Base-by-base conservation (phyloP, 2,113 vertebrate species). In the Neotragus moschatus region DNA sequence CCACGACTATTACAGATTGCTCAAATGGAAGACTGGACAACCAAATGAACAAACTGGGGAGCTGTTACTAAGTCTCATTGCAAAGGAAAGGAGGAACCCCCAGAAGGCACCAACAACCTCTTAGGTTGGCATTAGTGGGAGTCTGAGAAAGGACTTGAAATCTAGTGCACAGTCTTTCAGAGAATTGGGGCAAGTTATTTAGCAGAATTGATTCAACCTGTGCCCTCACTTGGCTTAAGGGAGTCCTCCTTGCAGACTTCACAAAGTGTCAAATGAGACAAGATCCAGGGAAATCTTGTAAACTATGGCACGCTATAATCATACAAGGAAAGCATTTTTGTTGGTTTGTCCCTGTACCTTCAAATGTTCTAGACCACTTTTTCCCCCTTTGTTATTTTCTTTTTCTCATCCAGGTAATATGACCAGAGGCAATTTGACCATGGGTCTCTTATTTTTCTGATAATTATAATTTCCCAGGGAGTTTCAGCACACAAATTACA, bases 381-480 rank as follows among this genome's bases (percentile, higher is more conserved):
- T 16, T 79, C 47, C 6, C 25, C 19, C 47, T 30, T 9, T 60
- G 10, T 70, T 26, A 14, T 11, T 16, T 30, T 51, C 7, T 49
- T 33, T 45, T 84, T 51, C 55, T 70, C 2, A 51, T 30, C 53
- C 47, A 88, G 55, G n/a, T 96, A 87, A 77, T 80, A 36, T 51
- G 33, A 3, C 80, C 70, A 96, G 80, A 97, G 81, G 87, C 84
- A 81, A 51, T 85, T 91, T 91, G 84, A 87, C 73, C 55, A 28
- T 49, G n/a, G 26, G 26, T 47, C 91, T 96, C 47, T 96, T 90
- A 93, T 60, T 94, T 93, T 75, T 95, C 84, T 92, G 80, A 93
- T 82, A 95, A 96, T 98, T 97, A 86, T 55, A 82, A 96, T 96
- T 97, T 96, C 73, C 91, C 60, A 85, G 92, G 92, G 88, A 96